Percentiles rank a stretch among this genome's conserved stretches.
phyloP scores from a whole-genome alignment of 1,140 invertebrate genomes.

The Zeugodacus cucurbitae region DNA sequence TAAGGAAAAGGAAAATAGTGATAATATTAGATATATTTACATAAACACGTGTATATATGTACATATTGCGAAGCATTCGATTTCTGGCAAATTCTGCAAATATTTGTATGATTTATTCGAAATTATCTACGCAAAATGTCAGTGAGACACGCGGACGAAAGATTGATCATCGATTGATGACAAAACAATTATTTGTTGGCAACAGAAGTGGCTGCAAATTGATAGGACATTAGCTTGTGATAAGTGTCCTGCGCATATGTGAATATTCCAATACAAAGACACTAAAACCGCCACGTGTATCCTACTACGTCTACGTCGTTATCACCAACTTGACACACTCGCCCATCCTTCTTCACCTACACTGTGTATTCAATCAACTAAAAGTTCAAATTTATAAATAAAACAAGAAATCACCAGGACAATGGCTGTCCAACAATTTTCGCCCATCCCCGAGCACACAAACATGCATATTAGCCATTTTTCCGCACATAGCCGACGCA shows the following conservation, averaged over 20 bases:
- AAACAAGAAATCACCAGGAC: background rate
- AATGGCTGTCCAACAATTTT: background rate
- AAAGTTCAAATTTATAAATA: background rate
- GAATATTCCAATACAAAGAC: background rate
- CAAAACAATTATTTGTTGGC: conserved; percentile 56
- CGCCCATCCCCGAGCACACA: background rate
- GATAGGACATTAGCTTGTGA: background rate
- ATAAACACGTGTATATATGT: too few species aligned
- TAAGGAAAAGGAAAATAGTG: too few species aligned
- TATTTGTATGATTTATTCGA: background rate
- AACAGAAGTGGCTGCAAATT: background rate
- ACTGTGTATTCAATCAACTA: background rate
- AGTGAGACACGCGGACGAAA: conserved; percentile 42
- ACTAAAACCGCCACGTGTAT: background rate
- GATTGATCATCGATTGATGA: conserved; percentile 64
- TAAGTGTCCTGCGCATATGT: background rate
- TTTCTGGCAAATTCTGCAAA: background rate
- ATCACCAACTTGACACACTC: background rate
- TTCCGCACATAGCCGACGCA: background rate
- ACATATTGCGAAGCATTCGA: background rate
- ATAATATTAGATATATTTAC: too few species aligned
- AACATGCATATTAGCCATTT: too few species aligned
- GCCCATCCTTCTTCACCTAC: background rate
- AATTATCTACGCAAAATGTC: background rate
- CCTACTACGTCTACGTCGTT: background rate